Percentiles rank a stretch among this genome's conserved stretches.
Evolutionary conservation across 2,113 vertebrate species (phyloP).

Genomic region (Neolamprologus brichardi): DNA sequence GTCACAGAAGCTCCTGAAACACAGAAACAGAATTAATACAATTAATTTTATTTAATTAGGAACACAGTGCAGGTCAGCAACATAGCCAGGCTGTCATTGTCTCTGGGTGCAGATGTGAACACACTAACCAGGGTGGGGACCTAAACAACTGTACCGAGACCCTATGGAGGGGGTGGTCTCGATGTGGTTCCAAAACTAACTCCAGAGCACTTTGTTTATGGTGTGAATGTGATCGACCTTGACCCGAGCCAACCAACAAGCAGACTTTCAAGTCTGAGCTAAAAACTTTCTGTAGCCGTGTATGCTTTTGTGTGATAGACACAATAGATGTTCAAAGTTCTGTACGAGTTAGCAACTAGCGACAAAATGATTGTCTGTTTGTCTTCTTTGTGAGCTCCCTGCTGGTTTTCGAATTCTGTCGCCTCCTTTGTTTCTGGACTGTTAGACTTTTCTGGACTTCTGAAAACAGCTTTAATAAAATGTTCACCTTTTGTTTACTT

Average conservation of each 20-base stretch:
- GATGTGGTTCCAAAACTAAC: neutral
- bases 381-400: neutral
- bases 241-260: neutral
- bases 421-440: neutral
- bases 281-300: neutral
- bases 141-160: neutral
- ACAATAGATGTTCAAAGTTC: neutral
- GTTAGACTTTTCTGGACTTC: neutral
- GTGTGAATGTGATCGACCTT: neutral
- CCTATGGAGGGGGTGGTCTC: neutral
- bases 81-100: neutral
- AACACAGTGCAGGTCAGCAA: neutral
- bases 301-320: neutral
- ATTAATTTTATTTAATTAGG: neutral
- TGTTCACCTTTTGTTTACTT: neutral
- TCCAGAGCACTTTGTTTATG: neutral
- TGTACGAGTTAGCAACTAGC: neutral
- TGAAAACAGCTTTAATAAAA: neutral
- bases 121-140: neutral
- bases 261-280: neutral
- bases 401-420: neutral
- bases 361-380: neutral
- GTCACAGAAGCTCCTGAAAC: conserved; percentile 80
- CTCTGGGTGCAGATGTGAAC: neutral
- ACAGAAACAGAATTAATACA: neutral